Percentiles rank a stretch among this genome's conserved stretches.
Conservation (phyloP, 2,113 vertebrate genomes). For the Triplophysa dalaica region DNA sequence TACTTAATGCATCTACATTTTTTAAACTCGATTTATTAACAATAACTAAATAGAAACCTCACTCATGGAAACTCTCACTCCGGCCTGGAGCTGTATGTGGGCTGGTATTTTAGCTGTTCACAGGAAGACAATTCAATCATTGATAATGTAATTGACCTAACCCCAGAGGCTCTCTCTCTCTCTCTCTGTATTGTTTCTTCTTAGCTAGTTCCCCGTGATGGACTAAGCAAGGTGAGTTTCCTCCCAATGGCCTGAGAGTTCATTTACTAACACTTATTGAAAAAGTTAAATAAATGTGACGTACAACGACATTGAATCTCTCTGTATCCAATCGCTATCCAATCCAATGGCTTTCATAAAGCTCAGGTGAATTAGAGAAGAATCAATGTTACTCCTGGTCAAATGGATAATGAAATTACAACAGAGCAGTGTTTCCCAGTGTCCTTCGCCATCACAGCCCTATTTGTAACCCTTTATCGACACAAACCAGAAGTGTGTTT, state of each 20-base stretch:
- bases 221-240: conserved; percentile 17
- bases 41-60: too few species aligned
- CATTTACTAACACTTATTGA: conserved; percentile 51
- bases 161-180: conserved; percentile 22
- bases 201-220: conserved; percentile 12
- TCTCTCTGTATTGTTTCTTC: conserved; percentile 32
- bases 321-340: background rate
- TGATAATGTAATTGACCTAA: conserved; percentile 59
- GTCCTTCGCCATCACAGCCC: too few species aligned
- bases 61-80: too few species aligned
- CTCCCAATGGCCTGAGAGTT: conserved; percentile 26
- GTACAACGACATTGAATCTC: conserved; percentile 19
- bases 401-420: background rate
- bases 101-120: conserved; percentile 38
- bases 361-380: background rate
- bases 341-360: conserved; percentile 28
- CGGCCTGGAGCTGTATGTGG: conserved; percentile 27
- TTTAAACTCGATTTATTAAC: too few species aligned
- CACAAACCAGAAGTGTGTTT: too few species aligned
- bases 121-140: conserved; percentile 56
- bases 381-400: conserved; percentile 6
- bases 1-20: too few species aligned
- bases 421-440: background rate
- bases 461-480: too few species aligned
- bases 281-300: conserved; percentile 47